Percentiles rank a stretch among this genome's conserved stretches.
These are phyloP conservation scores for Pterocles gutturalis DNA, from an alignment of 2,113 vertebrate genomes.

Conservation along the genomic window DNA sequence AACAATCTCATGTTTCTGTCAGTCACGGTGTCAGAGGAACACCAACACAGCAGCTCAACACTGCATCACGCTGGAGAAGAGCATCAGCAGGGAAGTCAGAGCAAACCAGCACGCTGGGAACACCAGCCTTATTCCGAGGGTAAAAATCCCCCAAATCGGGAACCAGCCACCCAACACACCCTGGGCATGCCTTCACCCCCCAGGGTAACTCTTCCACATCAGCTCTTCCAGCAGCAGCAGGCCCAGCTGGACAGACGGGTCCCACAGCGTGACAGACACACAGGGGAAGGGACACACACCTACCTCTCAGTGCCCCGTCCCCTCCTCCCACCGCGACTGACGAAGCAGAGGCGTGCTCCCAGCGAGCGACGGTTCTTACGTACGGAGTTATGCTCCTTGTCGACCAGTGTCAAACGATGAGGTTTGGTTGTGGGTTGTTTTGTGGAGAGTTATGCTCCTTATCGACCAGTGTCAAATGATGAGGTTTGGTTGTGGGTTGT, in stretches of 20 bases:
- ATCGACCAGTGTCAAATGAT: not conserved
- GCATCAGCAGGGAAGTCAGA: not conserved
- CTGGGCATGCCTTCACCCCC: accelerated
- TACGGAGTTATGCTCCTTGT: not conserved
- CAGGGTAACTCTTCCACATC: accelerated
- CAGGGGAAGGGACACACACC: accelerated
- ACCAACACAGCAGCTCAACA: not conserved
- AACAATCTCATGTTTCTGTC: not conserved
- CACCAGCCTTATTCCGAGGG: not conserved
- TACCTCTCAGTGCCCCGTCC: accelerated
- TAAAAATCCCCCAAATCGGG: not conserved
- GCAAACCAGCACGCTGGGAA: not conserved
- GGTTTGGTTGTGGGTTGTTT: not conserved
- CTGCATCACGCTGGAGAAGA: accelerated
- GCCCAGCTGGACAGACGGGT: accelerated
- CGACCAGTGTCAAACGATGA: not conserved
- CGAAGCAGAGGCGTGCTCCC: accelerated
- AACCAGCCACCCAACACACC: not conserved
- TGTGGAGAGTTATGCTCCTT: not conserved
- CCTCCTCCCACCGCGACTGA: accelerated
- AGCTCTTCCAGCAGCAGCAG: not conserved
- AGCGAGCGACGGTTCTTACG: not conserved
- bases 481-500: not conserved
- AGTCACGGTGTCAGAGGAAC: not conserved
- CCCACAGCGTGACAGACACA: no score